Conservation (phyloP, 2,113 vertebrate species). For the Girardinichthys multiradiatus region DNA sequence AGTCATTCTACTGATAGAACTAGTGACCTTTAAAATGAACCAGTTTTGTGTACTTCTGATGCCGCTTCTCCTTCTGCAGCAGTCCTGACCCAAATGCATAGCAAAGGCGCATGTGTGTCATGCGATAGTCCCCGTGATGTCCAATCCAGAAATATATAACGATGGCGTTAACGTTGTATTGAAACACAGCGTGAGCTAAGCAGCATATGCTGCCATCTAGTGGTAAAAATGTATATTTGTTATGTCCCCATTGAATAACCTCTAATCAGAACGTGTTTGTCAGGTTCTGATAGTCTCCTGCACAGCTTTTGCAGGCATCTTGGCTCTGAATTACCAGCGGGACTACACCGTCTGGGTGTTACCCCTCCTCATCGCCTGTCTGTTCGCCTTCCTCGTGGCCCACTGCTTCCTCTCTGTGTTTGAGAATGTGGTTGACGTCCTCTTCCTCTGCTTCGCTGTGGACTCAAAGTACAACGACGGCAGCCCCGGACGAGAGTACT, state of each 20-base stretch:
- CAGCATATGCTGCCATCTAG: not conserved
- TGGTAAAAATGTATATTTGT: not conserved
- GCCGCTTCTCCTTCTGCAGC: too few species aligned
- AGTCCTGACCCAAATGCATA: too few species aligned
- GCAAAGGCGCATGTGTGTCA: too few species aligned
- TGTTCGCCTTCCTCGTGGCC: slow-evolving; percentile 97
- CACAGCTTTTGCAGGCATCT: slow-evolving; percentile 89
- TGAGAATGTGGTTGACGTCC: slow-evolving; percentile 97
- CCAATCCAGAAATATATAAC: too few species aligned
- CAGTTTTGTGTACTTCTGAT: too few species aligned
- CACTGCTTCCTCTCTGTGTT: slow-evolving; percentile 99
- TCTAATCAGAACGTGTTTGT: not conserved
- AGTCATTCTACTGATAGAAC: too few species aligned
- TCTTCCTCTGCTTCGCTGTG: slow-evolving; percentile 98
- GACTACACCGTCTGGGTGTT: slow-evolving; percentile 98
- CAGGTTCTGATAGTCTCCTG: slow-evolving; percentile 93
- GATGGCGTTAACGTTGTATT: too few species aligned
- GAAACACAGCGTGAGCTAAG: not conserved
- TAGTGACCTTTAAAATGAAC: too few species aligned
- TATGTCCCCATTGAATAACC: not conserved
- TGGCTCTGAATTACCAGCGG: slow-evolving; percentile 94
- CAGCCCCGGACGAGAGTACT: slow-evolving; percentile 92
- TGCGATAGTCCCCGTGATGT: too few species aligned
- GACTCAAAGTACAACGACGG: slow-evolving; percentile 97
- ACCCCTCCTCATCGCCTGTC: slow-evolving; percentile 93